Conservation (phyloP, 2,113 vertebrate species). For the Hymenochirus boettgeri region DNA sequence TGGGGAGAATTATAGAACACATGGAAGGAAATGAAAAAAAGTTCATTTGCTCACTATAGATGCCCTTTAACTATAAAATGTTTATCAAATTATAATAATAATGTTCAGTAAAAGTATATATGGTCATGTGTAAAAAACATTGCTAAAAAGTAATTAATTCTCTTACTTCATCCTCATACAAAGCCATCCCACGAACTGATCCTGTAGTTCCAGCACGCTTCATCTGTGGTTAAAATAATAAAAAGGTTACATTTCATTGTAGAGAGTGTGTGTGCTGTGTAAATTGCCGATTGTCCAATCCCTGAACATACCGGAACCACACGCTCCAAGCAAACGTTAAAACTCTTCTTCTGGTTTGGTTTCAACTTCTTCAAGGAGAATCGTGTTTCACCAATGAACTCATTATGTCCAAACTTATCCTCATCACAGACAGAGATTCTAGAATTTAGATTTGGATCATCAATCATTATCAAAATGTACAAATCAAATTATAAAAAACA, state of each 20-base stretch:
- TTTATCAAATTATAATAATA: too few species aligned
- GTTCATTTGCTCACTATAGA: too few species aligned
- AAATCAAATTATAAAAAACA: too few species aligned
- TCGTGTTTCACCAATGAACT: constrained; percentile 94
- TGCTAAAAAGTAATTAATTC: background rate
- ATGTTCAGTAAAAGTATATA: background rate
- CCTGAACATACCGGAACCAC: constrained; percentile 71
- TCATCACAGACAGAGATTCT: constrained; percentile 95
- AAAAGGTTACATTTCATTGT: background rate
- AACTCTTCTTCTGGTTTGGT: constrained; percentile 88
- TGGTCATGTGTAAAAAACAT: background rate
- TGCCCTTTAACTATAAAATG: too few species aligned
- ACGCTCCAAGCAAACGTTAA: constrained; percentile 92
- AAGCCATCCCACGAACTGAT: constrained; percentile 82
- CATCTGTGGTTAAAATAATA: constrained; percentile 59
- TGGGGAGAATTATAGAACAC: too few species aligned
- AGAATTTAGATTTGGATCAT: constrained; percentile 1
- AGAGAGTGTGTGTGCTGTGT: background rate
- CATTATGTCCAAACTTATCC: constrained; percentile 96
- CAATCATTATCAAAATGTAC: too few species aligned
- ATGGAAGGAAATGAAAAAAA: too few species aligned
- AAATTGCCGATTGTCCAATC: background rate
- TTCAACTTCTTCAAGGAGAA: constrained; percentile 94
- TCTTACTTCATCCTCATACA: constrained; percentile 93
- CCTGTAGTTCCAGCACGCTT: constrained; percentile 80